A percentile compares a stretch with the other conserved stretches of the same genome.
Conservation (phyloP, 2,797 vertebrate species). For the Carapus acus region DNA sequence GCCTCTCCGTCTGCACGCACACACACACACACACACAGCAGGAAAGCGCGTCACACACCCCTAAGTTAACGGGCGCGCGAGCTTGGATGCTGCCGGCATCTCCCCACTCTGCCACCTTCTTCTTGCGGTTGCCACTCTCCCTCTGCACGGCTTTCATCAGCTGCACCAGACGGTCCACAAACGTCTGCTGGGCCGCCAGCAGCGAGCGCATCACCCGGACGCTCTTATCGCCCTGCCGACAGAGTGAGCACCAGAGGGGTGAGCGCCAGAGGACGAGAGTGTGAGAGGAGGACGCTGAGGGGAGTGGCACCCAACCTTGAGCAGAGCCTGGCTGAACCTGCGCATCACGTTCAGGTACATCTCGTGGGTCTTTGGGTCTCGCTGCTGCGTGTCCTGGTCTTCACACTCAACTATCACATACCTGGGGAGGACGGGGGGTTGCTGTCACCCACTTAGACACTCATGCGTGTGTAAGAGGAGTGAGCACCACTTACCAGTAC, state of each 20-base stretch:
- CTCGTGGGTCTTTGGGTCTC: conserved; percentile 94
- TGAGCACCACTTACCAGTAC: conserved; percentile 82
- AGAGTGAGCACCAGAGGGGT: conserved; percentile 5
- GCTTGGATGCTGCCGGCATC: too few relatives aligned
- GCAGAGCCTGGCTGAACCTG: conserved; percentile 92
- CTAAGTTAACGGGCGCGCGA: too few relatives aligned
- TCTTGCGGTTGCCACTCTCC: conserved; percentile 97
- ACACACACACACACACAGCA: conserved; percentile 1
- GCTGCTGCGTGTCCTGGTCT: conserved; percentile 95
- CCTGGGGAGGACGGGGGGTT: conserved; percentile 64
- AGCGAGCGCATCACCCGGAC: conserved; percentile 95
- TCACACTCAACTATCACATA: conserved; percentile 98
- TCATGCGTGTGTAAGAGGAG: background rate
- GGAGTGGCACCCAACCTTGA: conserved; percentile 84
- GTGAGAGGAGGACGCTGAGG: background rate
- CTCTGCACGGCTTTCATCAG: conserved; percentile 98
- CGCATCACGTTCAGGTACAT: conserved; percentile 99
- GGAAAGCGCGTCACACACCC: conserved; percentile 3
- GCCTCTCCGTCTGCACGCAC: conserved; percentile 82
- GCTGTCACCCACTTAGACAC: background rate
- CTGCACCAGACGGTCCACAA: conserved; percentile 92
- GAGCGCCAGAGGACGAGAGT: too few relatives aligned
- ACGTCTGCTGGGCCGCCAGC: conserved; percentile 92
- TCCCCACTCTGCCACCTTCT: conserved; percentile 78
- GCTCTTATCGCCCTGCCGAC: conserved; percentile 87